phyloP scores from a whole-genome alignment of 2,888 invertebrate species.

The Cylindroiulus punctatus region DNA sequence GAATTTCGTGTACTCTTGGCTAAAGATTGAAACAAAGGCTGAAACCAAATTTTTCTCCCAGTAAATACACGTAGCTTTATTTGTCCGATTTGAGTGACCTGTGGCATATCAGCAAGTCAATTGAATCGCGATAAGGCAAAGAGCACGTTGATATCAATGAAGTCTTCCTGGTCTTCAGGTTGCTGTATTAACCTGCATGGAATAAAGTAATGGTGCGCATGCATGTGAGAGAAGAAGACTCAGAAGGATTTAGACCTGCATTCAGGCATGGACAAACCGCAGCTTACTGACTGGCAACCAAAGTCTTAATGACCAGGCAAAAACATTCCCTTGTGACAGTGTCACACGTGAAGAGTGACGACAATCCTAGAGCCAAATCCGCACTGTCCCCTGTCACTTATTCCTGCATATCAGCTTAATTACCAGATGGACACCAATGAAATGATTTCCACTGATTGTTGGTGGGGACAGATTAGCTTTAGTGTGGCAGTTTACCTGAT shows the following conservation, averaged over 20 bases:
- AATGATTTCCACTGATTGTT: background rate
- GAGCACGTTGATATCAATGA: background rate
- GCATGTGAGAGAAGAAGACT: background rate
- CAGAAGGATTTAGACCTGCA: background rate
- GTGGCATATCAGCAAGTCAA: background rate
- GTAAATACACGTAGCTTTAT: background rate
- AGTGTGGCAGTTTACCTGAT: background rate
- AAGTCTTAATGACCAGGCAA: background rate
- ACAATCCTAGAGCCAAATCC: background rate
- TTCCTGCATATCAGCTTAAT: constrained; percentile 3
- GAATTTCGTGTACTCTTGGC: too few species aligned
- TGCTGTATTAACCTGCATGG: background rate
- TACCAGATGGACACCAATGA: background rate
- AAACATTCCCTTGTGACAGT: background rate
- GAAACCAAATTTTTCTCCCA: background rate
- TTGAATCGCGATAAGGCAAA: background rate
- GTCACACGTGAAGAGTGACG: background rate
- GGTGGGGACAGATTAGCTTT: background rate
- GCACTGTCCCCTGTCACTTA: background rate
- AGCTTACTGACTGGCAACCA: constrained; percentile 13
- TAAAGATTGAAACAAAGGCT: too few species aligned
- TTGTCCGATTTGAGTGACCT: background rate
- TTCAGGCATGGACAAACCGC: background rate
- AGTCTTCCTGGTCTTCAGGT: background rate
- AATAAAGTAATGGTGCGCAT: constrained; percentile 1